Base-by-base conservation (phyloP, 2,888 invertebrate genomes). In the Pandemis cinnamomeana region DNA sequence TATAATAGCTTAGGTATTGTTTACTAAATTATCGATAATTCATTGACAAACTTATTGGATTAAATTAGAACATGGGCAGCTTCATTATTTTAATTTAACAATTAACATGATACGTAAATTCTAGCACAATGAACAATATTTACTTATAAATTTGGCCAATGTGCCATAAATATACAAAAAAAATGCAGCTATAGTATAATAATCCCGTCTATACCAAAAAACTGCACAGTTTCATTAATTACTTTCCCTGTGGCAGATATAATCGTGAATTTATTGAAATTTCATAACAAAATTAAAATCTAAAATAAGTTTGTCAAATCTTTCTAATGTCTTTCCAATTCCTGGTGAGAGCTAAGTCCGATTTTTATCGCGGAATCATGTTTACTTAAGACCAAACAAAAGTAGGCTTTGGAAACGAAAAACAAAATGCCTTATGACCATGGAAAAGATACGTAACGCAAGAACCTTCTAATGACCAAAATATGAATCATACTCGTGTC, bases 1-100 rank as follows among this genome's bases (percentile, higher is more conserved):
- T 83, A 82, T 82, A 80, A 76, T 83, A 89, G 86, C 80, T 83
- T 87, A 88, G 86, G 80, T 84, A 84, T 75, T 71, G 46, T 84
- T 77, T 84, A 82, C 75, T 82, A 79, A 20, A 58, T 77, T 71
- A 71, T 72, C 72, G 70, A 48, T 80, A 69, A 76, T 55, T 20
- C 15, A 55, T 82, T 84, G 89, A 83, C 86, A 87, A 82, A 87
- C 83, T 86, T 86, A 81, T 83, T 79, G 67, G 76, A 71, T 75
- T 58, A 60, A 69, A 53, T 51, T 46, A 66, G 67, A 69, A 11
- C 8, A 7, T 67, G 62, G 78, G 80, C 81, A 80, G 80, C 79
- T 55, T 20, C 8, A 55, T 55, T 55, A 8, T 55, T 27, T 11
- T 11, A 58, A 58, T 13, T 58, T 27, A 58, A 55, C 8, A n/a